Evolutionary conservation across 2,113 vertebrate species (phyloP).

Genomic region (Leucoraja erinaceus): DNA sequence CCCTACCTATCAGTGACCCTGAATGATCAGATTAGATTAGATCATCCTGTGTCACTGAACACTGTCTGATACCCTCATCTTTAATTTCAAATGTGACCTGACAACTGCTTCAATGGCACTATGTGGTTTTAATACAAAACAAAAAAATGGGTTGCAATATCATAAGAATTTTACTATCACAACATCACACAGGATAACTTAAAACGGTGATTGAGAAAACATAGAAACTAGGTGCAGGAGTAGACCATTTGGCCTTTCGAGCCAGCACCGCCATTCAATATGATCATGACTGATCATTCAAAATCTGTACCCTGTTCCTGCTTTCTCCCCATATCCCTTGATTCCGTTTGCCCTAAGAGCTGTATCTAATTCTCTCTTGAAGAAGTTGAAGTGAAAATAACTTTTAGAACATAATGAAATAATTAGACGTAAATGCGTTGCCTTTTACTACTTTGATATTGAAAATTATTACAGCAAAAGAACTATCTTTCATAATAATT

Average conservation of each 20-base stretch:
- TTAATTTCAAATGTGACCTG: slow-evolving; percentile 34
- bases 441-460: background rate
- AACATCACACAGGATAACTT: background rate
- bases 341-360: no score
- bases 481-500: background rate
- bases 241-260: no score
- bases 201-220: background rate
- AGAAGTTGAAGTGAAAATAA: background rate
- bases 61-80: slow-evolving; percentile 15
- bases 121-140: background rate
- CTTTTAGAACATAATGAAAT: background rate
- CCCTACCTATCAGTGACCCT: slow-evolving; percentile 15
- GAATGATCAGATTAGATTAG: slow-evolving; percentile 34
- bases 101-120: background rate
- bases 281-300: no score
- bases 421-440: background rate
- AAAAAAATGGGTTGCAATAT: background rate
- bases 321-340: no score
- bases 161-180: background rate
- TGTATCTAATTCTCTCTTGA: no score
- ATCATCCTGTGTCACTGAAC: slow-evolving; percentile 23
- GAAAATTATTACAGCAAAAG: background rate
- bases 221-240: no score
- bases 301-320: no score
- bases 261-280: no score